A percentile compares a stretch with the other conserved stretches of the same genome.
Conservation (phyloP, 1,140 invertebrate species). For the Parasteatoda tepidariorum region DNA sequence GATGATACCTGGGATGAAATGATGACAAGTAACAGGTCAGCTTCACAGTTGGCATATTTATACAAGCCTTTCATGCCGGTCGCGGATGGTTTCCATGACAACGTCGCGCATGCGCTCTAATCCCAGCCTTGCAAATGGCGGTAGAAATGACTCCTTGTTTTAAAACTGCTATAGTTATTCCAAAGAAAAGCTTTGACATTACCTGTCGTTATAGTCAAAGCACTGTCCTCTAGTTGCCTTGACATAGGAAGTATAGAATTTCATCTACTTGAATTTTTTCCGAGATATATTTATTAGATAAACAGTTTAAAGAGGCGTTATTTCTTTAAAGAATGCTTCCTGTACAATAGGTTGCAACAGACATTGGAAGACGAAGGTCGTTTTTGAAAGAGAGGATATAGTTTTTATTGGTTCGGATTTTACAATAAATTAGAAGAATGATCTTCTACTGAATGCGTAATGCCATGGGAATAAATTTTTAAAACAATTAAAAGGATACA, state of each 20-base stretch:
- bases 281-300: constrained; percentile 44
- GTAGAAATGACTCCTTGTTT: constrained; percentile 31
- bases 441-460: not conserved
- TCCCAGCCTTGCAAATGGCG: constrained; percentile 40
- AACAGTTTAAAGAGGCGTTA: constrained; percentile 39
- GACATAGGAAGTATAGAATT: constrained; percentile 25
- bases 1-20: too few relatives aligned
- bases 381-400: not conserved
- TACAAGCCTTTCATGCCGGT: constrained; percentile 26
- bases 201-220: not conserved
- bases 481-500: too few relatives aligned
- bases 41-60: constrained; percentile 28
- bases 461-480: not conserved
- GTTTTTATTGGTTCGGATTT: not conserved
- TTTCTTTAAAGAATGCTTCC: constrained; percentile 15
- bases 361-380: not conserved
- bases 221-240: constrained; percentile 4
- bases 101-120: constrained; percentile 21
- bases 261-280: not conserved
- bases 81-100: constrained; percentile 31
- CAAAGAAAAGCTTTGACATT: not conserved
- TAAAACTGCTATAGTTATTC: constrained; percentile 8
- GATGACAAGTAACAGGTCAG: too few relatives aligned
- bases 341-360: not conserved
- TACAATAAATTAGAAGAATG: constrained; percentile 30